Percentiles rank a stretch among this genome's conserved stretches.
Conservation (phyloP, 2,113 vertebrate genomes). For the Marmota monax region DNA sequence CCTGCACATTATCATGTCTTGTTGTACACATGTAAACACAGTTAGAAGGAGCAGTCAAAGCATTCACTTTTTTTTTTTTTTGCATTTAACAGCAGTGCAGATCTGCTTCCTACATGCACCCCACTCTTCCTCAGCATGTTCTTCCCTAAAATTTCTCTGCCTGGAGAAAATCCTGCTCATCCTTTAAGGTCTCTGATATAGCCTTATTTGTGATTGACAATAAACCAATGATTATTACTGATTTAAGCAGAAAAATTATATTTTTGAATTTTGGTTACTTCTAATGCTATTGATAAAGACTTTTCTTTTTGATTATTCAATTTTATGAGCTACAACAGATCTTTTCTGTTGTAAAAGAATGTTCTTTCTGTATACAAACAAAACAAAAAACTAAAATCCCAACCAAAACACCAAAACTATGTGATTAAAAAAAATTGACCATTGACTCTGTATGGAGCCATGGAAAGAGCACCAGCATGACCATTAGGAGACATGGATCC, state of each 20-base stretch:
- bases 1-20: rapidly evolving
- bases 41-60: not conserved
- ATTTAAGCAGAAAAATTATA: not conserved
- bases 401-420: not conserved
- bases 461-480: not conserved
- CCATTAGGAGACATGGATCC: rapidly evolving
- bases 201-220: not conserved
- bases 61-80: not conserved
- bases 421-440: not conserved
- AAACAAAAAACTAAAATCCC: not conserved
- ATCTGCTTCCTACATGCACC: not conserved
- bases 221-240: not conserved
- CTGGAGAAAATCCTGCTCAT: not conserved
- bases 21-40: too few species aligned
- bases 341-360: not conserved
- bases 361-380: not conserved
- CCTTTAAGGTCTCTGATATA: not conserved
- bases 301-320: not conserved
- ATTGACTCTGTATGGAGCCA: not conserved
- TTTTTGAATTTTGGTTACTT: not conserved
- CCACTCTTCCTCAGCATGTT: not conserved
- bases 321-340: not conserved
- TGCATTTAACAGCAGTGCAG: not conserved
- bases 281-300: not conserved
- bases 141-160: not conserved